phyloP scores from a whole-genome alignment of 2,888 invertebrate species.

The Orchesellides sinensis region DNA sequence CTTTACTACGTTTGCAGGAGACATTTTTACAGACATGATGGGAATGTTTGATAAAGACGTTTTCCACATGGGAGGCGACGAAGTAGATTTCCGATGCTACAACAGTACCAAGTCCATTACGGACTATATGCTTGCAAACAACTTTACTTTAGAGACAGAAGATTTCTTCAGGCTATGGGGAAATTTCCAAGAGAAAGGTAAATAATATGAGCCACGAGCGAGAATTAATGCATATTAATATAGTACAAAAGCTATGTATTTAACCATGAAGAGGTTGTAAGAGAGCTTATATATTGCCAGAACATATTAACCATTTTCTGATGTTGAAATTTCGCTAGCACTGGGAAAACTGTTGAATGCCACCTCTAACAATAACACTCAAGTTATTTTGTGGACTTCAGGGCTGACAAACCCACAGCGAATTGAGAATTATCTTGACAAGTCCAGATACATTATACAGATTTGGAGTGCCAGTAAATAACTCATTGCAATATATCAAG shows the following conservation, averaged over 20 bases:
- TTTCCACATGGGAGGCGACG: constrained; percentile 94
- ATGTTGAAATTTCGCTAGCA: too few species aligned
- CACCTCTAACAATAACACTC: constrained; percentile 77
- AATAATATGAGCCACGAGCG: too few species aligned
- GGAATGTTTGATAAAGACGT: constrained; percentile 84
- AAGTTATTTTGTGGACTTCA: constrained; percentile 89
- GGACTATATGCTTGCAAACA: constrained; percentile 77
- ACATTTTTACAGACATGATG: constrained; percentile 85
- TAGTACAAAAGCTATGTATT: neutral
- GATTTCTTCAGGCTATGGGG: constrained; percentile 77
- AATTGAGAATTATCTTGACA: constrained; percentile 83
- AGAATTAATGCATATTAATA: neutral
- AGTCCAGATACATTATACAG: constrained; percentile 63
- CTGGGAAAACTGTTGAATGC: constrained; percentile 25
- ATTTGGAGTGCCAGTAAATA: constrained; percentile 62
- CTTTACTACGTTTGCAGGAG: constrained; percentile 77
- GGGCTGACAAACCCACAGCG: constrained; percentile 83
- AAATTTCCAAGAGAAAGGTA: constrained; percentile 71
- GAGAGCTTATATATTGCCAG: too few species aligned
- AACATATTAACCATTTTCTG: too few species aligned
- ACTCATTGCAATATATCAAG: neutral
- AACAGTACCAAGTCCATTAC: constrained; percentile 83
- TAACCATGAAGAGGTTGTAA: too few species aligned
- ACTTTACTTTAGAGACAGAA: constrained; percentile 75
- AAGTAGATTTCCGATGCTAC: constrained; percentile 88